Percentiles rank a stretch among this genome's conserved stretches.
Conservation (phyloP, 2,797 vertebrate genomes). For the Halcyon smyrnensis region DNA sequence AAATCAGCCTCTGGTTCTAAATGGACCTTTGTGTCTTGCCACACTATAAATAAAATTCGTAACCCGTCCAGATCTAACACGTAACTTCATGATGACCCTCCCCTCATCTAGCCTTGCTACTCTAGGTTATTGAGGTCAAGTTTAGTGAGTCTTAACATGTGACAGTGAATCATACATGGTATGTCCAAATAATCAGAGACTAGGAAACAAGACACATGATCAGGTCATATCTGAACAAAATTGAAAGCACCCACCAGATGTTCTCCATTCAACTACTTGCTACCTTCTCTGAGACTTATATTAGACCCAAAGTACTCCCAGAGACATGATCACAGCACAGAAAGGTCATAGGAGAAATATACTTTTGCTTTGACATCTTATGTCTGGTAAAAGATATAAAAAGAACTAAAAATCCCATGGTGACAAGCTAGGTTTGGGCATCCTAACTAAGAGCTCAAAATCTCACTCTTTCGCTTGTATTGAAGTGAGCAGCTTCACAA, state of each 20-base stretch:
- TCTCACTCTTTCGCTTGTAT: conserved; percentile 1
- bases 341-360: background rate
- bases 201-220: background rate
- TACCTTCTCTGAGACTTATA: background rate
- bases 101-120: background rate
- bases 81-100: background rate
- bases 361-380: background rate
- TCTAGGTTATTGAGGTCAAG: background rate
- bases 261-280: background rate
- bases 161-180: background rate
- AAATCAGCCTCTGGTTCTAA: background rate
- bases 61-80: background rate
- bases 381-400: background rate
- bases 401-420: conserved; percentile 8
- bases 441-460: conserved; percentile 28
- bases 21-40: background rate
- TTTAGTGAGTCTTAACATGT: background rate
- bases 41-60: background rate
- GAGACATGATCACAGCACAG: background rate
- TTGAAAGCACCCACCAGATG: background rate
- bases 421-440: background rate
- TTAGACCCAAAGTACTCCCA: background rate
- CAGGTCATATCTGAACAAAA: background rate
- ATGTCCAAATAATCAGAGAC: background rate
- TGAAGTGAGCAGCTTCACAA: conserved; percentile 9